Evolutionary conservation across 2,888 invertebrate genomes (phyloP), one percentile per base, ranked within the genome.

Genomic region (Dyspetes luteomarginatus): DNA sequence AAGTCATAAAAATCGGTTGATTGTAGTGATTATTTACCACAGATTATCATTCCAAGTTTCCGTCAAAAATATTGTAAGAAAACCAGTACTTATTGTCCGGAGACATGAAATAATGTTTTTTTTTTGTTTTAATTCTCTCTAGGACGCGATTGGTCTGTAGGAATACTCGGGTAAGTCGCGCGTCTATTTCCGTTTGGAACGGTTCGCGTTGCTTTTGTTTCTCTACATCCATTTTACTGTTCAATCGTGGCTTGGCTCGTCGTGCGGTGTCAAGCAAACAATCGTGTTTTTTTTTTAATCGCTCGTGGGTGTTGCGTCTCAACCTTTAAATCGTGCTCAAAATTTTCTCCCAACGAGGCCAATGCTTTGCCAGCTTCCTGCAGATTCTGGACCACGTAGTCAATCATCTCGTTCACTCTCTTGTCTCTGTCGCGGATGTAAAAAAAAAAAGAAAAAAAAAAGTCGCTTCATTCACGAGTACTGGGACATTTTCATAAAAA

Each of bases 251-350:
- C 72, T 81, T 50, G 80, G 67, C 72, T 76, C 62, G 62, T 71
- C 48, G 67, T 52, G 72, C 52, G 30, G 62, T 69, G 69, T 73
- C 72, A 72, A 30, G 65, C 65, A 52, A 78, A 78, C 67, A 62
- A 72, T 72, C 64, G 74, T 68, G 7, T 17, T 22, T 28, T 56
- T 55, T 55, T 43, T 84, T 84, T 84, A 84, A 82, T 82, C 82
- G 67, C 79, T 84, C 84, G 78, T 81, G 77, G 82, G 69, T 82
- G 81, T 78, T 79, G 82, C 72, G 64, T 88, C n/a, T n/a, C 87
- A 89, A 91, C 90, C 89, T 91, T 91, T 86, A 89, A 85, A 81
- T 91, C 90, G 65, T 90, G 89, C 78, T 91, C 91, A 84, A 89
- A 87, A 81, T 90, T 90, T 62, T 89, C 89, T 56, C 87, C 85